Conservation (phyloP, 2,113 vertebrate genomes). For the Microtus ochrogaster region DNA sequence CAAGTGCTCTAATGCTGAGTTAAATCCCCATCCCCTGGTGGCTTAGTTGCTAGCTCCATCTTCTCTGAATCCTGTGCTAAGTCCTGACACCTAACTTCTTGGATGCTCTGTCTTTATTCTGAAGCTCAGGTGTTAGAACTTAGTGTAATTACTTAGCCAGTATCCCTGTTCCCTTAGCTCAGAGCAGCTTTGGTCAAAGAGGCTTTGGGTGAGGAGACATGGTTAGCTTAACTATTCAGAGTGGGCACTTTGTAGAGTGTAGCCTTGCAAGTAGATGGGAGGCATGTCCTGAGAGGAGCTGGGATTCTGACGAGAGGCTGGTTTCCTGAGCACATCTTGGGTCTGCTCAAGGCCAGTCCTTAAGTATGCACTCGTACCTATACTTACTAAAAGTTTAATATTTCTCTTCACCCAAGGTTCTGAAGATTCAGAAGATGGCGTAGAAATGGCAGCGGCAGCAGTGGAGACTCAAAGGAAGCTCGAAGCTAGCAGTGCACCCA, state of each 20-base stretch:
- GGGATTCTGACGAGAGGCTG: not conserved
- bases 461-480: constrained; percentile 59
- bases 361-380: not conserved
- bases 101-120: not conserved
- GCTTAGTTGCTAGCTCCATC: not conserved
- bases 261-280: not conserved
- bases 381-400: accelerated
- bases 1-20: not conserved
- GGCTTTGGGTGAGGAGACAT: not conserved
- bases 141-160: not conserved
- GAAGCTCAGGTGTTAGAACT: not conserved
- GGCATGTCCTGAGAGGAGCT: not conserved
- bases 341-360: too few species aligned
- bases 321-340: accelerated
- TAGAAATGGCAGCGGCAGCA: not conserved
- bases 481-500: constrained; percentile 35
- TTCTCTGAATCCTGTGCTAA: not conserved
- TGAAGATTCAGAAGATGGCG: constrained; percentile 79
- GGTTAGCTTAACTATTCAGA: not conserved
- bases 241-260: not conserved
- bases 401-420: constrained; percentile 75
- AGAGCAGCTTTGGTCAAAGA: not conserved
- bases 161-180: not conserved
- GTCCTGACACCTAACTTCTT: not conserved
- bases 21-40: not conserved